Conservation (phyloP, 1,140 invertebrate species). For the Diachasma alloeum region DNA sequence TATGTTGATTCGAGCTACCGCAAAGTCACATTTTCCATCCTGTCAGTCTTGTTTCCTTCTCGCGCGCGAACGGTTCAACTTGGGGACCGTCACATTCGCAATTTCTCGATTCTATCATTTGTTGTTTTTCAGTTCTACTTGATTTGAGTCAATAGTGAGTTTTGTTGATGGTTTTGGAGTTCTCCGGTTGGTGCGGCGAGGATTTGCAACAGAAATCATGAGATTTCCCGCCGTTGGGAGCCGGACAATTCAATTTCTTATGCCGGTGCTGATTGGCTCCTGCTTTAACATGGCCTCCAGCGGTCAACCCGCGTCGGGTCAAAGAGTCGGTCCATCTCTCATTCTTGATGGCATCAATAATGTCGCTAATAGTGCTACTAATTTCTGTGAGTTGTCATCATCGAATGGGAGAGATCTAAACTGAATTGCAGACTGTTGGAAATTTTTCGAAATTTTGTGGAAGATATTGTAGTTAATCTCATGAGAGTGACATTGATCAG, state of each 20-base stretch:
- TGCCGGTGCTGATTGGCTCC: constrained; percentile 22
- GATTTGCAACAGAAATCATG: constrained; percentile 11
- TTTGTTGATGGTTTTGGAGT: background rate
- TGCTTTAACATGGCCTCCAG: constrained; percentile 7
- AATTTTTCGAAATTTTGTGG: too few species aligned
- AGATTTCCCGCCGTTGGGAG: constrained; percentile 19
- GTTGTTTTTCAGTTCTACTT: background rate
- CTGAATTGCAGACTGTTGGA: too few species aligned
- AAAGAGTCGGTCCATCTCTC: background rate
- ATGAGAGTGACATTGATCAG: too few species aligned
- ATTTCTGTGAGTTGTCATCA: constrained; percentile 49
- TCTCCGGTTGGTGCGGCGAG: too few species aligned
- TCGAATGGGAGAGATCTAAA: too few species aligned
- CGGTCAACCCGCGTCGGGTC: background rate
- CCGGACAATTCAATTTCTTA: constrained; percentile 9
- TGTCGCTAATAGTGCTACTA: constrained; percentile 51
- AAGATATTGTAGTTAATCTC: too few species aligned
- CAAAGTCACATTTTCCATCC: constrained; percentile 31
- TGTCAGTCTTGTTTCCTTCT: constrained; percentile 33
- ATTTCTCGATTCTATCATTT: background rate
- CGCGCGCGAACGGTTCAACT: constrained; percentile 4
- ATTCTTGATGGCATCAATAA: constrained; percentile 52
- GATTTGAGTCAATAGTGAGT: background rate
- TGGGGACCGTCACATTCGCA: too few species aligned
- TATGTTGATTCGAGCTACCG: background rate